Base-by-base conservation (phyloP, 2,888 invertebrate genomes). In the Hedya salicella region DNA sequence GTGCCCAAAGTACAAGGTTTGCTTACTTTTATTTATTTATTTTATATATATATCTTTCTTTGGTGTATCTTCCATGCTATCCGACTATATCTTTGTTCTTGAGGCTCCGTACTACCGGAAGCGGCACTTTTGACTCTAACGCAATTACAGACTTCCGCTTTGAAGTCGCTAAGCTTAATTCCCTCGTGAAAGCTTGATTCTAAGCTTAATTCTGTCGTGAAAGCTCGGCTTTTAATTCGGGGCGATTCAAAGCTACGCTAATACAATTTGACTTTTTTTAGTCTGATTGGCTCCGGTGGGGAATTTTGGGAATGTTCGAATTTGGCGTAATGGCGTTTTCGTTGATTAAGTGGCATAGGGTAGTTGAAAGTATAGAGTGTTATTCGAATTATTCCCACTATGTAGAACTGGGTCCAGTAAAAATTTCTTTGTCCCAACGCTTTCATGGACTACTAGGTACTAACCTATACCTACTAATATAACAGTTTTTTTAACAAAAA, bases 161-260 rank as follows among this genome's bases (percentile, higher is more conserved):
- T 54, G 53, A 54, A 21, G 53, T 54, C 39, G 19, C 48, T n/a
- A 54, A 54, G 53, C 39, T 54, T 40, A 54, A 21, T 19, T 48
- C 36, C 9, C 5, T 5, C 21, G 48, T 39, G 53, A 40, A 54
- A 54, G 53, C 53, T 19, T 19, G 17, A n/a, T n/a, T n/a, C 48
- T n/a, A 54, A 54, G 53, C 39, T 54, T 40, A 54, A 21, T 19
- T 48, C 36, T 36, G 13, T 5, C 21, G 48, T 39, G 53, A 40
- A 54, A 54, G 53, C 53, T 19, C 19, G 17, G 19, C 48, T 40
- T 40, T 54, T 40, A 54, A 54, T 42, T 54, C 25, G 25, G 40
- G n/a, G 32, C n/a, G 52, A 39, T 19, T 39, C 39, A 54, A 54
- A 54, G 39, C 53, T 2, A 19, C 19, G 39, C 36, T 21, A 54